Conservation (phyloP, 2,888 invertebrate genomes). For the Ischnura elegans region DNA sequence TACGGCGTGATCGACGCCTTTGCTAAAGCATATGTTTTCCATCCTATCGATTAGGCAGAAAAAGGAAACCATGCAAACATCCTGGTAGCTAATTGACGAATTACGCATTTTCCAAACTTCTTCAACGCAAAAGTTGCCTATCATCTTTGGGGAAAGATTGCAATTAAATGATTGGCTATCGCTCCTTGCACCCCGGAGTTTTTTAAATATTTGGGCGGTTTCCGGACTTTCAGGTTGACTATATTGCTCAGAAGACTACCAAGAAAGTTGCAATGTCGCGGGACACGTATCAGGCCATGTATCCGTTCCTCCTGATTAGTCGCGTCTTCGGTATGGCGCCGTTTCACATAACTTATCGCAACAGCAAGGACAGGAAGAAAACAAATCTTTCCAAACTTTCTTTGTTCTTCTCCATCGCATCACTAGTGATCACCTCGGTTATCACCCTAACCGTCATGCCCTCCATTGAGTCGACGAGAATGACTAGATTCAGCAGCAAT, state of each 20-base stretch:
- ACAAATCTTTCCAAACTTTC: background rate
- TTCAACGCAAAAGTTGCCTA: too few species aligned
- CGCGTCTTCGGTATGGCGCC: background rate
- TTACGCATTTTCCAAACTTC: too few species aligned
- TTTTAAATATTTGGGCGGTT: background rate
- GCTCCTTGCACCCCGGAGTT: background rate
- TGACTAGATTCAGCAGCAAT: background rate
- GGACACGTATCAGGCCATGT: background rate
- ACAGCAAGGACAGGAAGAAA: background rate
- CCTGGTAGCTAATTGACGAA: too few species aligned
- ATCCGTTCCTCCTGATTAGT: background rate
- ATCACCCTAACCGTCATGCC: background rate
- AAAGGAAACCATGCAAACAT: too few species aligned
- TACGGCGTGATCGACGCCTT: background rate
- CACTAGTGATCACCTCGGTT: background rate
- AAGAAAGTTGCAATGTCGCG: background rate
- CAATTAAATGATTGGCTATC: too few species aligned
- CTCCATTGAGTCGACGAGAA: background rate
- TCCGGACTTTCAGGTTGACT: background rate
- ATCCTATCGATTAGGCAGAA: background rate
- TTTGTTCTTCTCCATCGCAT: background rate
- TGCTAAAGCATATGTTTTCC: too few species aligned
- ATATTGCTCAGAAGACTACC: background rate
- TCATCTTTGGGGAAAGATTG: too few species aligned
- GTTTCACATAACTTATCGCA: background rate